Evolutionary conservation across 2,113 vertebrate species (phyloP).

Genomic region (Excalfactoria chinensis): DNA sequence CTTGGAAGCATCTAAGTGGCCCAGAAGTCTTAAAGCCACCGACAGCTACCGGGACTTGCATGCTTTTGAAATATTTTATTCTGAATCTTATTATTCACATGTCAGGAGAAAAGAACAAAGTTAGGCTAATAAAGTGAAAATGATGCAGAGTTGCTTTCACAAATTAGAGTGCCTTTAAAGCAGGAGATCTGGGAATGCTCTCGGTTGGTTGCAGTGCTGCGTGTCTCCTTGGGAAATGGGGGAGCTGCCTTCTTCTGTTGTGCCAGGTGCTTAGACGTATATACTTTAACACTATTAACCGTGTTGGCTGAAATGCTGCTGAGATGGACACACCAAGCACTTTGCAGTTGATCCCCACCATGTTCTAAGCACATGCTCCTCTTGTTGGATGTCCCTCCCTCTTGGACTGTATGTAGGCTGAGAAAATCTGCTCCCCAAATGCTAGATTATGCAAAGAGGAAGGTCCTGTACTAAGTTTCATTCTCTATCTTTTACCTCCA

Average conservation of each 20-base stretch:
- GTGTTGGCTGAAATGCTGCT: background rate
- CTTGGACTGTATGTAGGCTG: background rate
- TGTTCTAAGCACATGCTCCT: background rate
- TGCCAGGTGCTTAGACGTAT: accelerated
- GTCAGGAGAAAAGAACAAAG: background rate
- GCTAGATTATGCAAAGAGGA: background rate
- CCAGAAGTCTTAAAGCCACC: background rate
- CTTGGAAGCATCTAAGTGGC: background rate
- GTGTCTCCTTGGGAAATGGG: background rate
- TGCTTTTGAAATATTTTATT: background rate
- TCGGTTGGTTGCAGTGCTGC: accelerated
- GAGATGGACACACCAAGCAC: accelerated
- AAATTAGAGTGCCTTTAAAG: background rate
- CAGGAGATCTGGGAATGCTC: background rate
- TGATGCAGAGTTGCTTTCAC: background rate
- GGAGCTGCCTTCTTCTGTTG: background rate
- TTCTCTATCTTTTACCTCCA: background rate
- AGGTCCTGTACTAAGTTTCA: background rate
- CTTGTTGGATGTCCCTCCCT: background rate
- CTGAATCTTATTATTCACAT: background rate
- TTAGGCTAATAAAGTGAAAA: background rate
- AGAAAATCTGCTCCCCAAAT: background rate
- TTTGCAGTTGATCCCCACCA: background rate
- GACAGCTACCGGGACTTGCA: background rate
- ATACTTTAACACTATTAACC: accelerated